Evolutionary conservation across 2,113 vertebrate genomes (phyloP), one percentile per base, ranked within the genome.

Genomic region (Eptesicus fuscus): DNA sequence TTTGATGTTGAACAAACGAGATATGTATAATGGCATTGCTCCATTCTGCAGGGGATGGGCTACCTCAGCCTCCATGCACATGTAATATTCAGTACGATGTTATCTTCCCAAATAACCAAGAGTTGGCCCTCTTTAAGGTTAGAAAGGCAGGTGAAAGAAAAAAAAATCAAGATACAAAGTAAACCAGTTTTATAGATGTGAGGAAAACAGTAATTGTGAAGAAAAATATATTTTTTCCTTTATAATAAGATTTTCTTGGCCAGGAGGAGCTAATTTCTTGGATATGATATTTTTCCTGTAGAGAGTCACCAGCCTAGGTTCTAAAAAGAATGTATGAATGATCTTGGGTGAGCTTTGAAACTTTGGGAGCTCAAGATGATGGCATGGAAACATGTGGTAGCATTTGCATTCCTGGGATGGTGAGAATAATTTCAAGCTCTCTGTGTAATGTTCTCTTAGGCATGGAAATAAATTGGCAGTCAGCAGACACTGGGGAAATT

Each of bases 381-480:
- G 53, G 23, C 12, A 11, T 92, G 85, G 47, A 79, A 70, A 70
- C 16, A 1, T 71, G 37, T 49, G 80, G 53, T 32, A 73, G 53
- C 9, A 17, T n/a, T 70, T 89, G 6, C 17, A 5, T 90, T n/a
- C 42, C 56, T 87, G 49, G 12, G 7, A 32, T 69, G 47, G 53
- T 63, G 32, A 61, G 59, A 53, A n/a, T 79, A 25, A 90, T 92
- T 94, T 88, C 56, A 88, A 69, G 2, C 10, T 92, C 69, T 97
- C 28, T n/a, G 13, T n/a, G 30, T 95, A 40, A 83, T 65, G 56
- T 86, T 78, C 76, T 42, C 37, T 10, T 47, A 90, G 76, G 88
- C 30, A 69, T 63, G 56, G 20, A 71, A 28, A 53, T 82, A 74
- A 47, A 63, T 40, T 30, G 40, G 53, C 13, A 59, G 44, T 32